Conservation (phyloP, 2,113 vertebrate genomes). For the Mesocricetus auratus region DNA sequence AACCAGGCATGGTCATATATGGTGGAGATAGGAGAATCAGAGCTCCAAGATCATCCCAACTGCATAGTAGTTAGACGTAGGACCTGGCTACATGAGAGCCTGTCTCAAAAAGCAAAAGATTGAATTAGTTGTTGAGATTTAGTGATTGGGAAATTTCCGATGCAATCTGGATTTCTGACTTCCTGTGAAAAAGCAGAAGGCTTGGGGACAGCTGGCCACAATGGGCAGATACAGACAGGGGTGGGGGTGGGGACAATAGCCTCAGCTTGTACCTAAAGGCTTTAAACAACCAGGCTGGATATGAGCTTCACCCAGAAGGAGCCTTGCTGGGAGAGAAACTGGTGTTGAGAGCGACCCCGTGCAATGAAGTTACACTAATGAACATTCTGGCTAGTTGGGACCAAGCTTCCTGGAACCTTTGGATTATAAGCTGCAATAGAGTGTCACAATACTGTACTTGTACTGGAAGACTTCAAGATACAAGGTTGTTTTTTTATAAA, state of each 20-base stretch:
- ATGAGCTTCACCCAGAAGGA: background rate
- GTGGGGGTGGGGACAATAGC: background rate
- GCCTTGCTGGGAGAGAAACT: background rate
- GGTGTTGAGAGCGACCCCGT: background rate
- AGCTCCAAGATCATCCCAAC: background rate
- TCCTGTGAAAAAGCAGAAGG: slow-evolving; percentile 67
- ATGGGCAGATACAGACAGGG: background rate
- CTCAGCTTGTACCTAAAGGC: background rate
- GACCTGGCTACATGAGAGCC: background rate
- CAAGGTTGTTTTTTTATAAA: slow-evolving; percentile 27
- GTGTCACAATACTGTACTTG: slow-evolving; percentile 11
- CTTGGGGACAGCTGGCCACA: background rate
- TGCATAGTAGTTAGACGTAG: background rate
- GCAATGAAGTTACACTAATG: background rate
- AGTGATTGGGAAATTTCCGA: slow-evolving; percentile 59
- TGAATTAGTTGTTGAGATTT: background rate
- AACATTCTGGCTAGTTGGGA: slow-evolving; percentile 14
- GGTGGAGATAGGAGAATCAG: background rate
- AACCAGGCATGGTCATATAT: background rate
- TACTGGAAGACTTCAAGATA: slow-evolving; percentile 45
- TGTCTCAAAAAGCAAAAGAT: background rate
- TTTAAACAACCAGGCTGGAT: background rate
- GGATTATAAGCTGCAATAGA: background rate
- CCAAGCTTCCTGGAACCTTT: background rate
- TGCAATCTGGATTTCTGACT: slow-evolving; percentile 57